A percentile compares a stretch with the other conserved stretches of the same genome.
Evolutionary conservation across 2,113 vertebrate genomes (phyloP).

Genomic region (Maccullochella peelii): DNA sequence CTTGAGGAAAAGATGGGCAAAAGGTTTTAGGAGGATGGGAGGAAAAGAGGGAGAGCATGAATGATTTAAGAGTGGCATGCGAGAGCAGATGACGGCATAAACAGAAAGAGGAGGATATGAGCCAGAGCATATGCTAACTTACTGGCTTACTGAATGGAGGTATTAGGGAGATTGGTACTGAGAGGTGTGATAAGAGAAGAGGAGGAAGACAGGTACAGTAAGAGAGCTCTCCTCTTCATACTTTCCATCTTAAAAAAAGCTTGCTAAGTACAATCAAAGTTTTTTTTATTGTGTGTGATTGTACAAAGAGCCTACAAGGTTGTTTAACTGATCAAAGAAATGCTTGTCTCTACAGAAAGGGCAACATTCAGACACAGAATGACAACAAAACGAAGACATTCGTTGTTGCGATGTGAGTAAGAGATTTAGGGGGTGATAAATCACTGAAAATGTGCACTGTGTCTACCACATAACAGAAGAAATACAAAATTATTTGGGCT

Average conservation of each 20-base stretch:
- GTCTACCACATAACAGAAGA: conserved; percentile 16
- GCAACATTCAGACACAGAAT: conserved; percentile 5
- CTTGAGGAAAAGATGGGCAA: conserved; percentile 45
- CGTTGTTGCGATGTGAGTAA: conserved; percentile 11
- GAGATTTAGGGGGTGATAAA: conserved; percentile 27
- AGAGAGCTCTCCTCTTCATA: not conserved
- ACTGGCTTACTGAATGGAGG: conserved; percentile 11
- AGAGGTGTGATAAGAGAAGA: conserved; percentile 27
- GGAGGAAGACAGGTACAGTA: not conserved
- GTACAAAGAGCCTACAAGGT: not conserved
- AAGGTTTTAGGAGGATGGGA: conserved; percentile 39
- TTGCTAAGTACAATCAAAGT: not conserved
- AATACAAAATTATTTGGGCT: conserved; percentile 20
- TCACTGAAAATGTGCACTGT: conserved; percentile 12
- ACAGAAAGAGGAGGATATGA: conserved; percentile 56
- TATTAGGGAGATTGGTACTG: conserved; percentile 31
- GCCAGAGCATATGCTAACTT: conserved; percentile 49
- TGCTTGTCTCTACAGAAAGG: not conserved
- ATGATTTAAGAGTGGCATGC: conserved; percentile 67
- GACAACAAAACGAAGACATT: conserved; percentile 16
- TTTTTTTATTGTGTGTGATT: not conserved
- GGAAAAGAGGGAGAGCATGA: conserved; percentile 55
- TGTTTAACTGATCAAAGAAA: conserved; percentile 9
- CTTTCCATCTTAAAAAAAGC: not conserved
- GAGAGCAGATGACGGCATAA: conserved; percentile 66